Evolutionary conservation across 1,140 invertebrate genomes (phyloP).

Genomic region (Ips nitidus): DNA sequence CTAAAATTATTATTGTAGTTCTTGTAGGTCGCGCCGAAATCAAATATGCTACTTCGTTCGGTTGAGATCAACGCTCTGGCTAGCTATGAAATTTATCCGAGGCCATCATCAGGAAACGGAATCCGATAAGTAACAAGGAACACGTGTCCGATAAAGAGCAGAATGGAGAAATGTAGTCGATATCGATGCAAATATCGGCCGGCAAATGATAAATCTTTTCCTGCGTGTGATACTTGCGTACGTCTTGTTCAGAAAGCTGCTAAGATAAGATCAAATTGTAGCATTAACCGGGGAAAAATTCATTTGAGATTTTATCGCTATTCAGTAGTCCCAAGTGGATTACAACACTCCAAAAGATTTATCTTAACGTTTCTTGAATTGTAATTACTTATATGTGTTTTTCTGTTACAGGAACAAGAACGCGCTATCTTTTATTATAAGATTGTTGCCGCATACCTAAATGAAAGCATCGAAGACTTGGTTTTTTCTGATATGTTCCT

Average conservation of each 20-base stretch:
- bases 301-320: constrained; percentile 35
- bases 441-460: too few species aligned
- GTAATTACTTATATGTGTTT: constrained; percentile 36
- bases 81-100: not conserved
- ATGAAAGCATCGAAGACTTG: too few species aligned
- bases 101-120: not conserved
- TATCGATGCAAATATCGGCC: constrained; percentile 33
- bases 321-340: constrained; percentile 36
- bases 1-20: not conserved
- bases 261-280: constrained; percentile 38
- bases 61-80: not conserved
- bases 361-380: constrained; percentile 24
- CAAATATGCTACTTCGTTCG: too few species aligned
- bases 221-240: constrained; percentile 36
- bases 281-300: constrained; percentile 36
- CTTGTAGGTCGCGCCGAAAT: too few species aligned
- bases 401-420: constrained; percentile 8
- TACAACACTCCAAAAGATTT: constrained; percentile 35
- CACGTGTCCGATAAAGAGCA: constrained; percentile 32
- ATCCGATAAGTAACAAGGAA: constrained; percentile 21
- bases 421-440: not conserved
- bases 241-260: constrained; percentile 32
- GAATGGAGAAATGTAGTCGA: constrained; percentile 26
- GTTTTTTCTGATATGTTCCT: too few species aligned
- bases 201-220: constrained; percentile 28